These are phyloP conservation scores for Oceanites oceanicus DNA, from an alignment of 2,113 vertebrate genomes.

Conservation along the genomic window DNA sequence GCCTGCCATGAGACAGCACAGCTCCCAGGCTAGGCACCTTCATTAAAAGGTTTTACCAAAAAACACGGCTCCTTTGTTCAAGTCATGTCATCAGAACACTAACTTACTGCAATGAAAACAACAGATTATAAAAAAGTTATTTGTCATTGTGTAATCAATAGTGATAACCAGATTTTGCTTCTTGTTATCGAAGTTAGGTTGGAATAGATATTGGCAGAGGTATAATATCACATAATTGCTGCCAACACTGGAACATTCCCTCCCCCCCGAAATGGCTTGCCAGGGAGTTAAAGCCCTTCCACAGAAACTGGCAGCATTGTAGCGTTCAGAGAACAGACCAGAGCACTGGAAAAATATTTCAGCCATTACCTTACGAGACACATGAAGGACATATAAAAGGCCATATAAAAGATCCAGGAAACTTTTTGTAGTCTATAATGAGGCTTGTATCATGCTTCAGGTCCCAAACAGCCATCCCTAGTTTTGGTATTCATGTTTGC, in stretches of 20 bases:
- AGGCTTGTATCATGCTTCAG: constrained; percentile 21
- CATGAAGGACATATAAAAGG: constrained; percentile 10
- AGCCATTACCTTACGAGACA: constrained; percentile 7
- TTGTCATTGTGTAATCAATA: background rate
- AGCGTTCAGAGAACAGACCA: background rate
- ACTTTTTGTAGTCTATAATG: constrained; percentile 32
- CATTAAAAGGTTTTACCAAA: background rate
- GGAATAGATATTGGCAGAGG: background rate
- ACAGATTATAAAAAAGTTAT: background rate
- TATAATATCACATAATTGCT: background rate
- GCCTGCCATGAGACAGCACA: background rate
- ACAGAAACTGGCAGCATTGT: background rate
- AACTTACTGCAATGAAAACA: background rate
- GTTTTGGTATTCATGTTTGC: constrained; percentile 64
- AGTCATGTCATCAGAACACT: background rate
- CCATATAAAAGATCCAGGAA: constrained; percentile 20
- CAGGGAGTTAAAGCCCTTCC: background rate
- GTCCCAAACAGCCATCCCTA: constrained; percentile 7
- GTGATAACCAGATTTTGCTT: background rate
- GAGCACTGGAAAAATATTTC: constrained; percentile 37
- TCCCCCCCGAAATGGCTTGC: background rate
- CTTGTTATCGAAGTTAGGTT: background rate
- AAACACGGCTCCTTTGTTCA: background rate
- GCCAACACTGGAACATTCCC: background rate
- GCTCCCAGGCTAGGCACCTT: background rate